These are phyloP conservation scores for Chironomus tentans DNA, from an alignment of 2,888 invertebrate genomes.

Conservation along the genomic window DNA sequence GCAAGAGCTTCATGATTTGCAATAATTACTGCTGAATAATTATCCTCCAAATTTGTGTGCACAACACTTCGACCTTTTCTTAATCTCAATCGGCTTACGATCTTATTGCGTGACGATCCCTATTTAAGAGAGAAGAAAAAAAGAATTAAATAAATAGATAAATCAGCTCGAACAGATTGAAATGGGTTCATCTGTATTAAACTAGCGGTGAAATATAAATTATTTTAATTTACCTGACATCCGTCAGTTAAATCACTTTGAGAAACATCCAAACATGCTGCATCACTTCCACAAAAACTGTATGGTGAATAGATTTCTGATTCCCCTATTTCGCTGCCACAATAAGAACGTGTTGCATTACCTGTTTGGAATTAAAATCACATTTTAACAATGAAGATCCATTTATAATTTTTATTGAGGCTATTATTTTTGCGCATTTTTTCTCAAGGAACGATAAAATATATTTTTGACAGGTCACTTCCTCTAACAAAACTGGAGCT, in stretches of 20 bases:
- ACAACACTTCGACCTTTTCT: conserved; percentile 74
- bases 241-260: conserved; percentile 39
- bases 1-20: conserved; percentile 85
- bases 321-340: conserved; percentile 71
- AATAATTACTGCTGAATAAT: conserved; percentile 80
- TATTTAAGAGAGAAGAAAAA: neutral
- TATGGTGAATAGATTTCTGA: conserved; percentile 77
- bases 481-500: neutral
- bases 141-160: neutral
- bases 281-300: conserved; percentile 58
- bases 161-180: neutral
- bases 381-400: neutral
- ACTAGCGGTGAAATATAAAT: too few relatives aligned
- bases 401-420: too few relatives aligned
- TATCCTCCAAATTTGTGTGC: conserved; percentile 77
- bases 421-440: too few relatives aligned
- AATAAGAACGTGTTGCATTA: conserved; percentile 67
- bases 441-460: too few relatives aligned
- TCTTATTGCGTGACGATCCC: conserved; percentile 32
- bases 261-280: conserved; percentile 41
- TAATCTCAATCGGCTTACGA: conserved; percentile 59
- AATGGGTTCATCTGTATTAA: too few relatives aligned
- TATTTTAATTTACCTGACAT: conserved; percentile 33
- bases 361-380: conserved; percentile 30
- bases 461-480: neutral